Conservation (phyloP, 1,140 invertebrate species). For the Panagrolaimus sp. region DNA sequence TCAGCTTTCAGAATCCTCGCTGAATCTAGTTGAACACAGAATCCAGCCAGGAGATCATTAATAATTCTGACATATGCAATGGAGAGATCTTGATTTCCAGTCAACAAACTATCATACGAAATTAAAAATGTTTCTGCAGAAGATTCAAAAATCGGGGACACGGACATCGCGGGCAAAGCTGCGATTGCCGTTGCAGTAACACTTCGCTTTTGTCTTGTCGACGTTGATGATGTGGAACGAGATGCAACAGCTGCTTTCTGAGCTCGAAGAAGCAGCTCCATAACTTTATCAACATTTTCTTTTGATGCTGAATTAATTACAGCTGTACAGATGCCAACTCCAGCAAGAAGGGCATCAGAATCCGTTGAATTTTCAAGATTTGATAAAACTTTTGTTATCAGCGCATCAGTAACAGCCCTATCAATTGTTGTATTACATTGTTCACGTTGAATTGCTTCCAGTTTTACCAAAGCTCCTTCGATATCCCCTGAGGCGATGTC, state of each 20-base stretch:
- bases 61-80: not conserved
- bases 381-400: not conserved
- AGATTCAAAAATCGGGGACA: not conserved
- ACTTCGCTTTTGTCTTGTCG: not conserved
- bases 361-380: not conserved
- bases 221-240: not conserved
- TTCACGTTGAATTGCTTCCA: slow-evolving; percentile 14
- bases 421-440: not conserved
- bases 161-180: not conserved
- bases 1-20: not conserved
- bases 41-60: not conserved
- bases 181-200: not conserved
- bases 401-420: not conserved
- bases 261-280: not conserved
- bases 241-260: not conserved
- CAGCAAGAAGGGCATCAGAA: not conserved
- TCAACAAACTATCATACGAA: not conserved
- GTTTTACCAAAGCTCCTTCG: not conserved
- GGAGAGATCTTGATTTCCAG: slow-evolving; percentile 1
- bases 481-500: not conserved
- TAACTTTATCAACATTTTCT: slow-evolving; percentile 4
- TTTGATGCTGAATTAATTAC: not conserved
- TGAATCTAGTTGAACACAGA: slow-evolving; percentile 1
- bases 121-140: slow-evolving; percentile 6
- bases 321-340: not conserved